A percentile compares a stretch with the other conserved stretches of the same genome.
Conservation (phyloP, 37 sponge, comb jelly and placozoan species). For the Eunapius fragilis region DNA sequence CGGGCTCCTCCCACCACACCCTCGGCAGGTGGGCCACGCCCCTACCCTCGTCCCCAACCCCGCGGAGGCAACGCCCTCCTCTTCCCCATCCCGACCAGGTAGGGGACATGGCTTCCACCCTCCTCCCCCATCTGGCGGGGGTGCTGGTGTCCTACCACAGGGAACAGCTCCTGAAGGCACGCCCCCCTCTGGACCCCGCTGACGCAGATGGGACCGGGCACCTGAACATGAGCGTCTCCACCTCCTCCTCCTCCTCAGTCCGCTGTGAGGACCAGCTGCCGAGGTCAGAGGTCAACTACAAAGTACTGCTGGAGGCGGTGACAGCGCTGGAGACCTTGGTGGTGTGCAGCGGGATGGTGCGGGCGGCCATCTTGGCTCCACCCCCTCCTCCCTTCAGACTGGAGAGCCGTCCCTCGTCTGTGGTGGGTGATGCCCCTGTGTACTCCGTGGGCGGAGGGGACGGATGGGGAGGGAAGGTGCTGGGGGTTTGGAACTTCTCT, state of each 20-base stretch:
- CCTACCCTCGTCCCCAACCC: neutral
- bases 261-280: neutral
- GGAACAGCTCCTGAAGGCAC: slow-evolving; percentile 25
- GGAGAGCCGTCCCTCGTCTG: slow-evolving; percentile 32
- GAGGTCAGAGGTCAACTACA: slow-evolving; percentile 14
- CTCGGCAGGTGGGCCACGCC: too few relatives aligned
- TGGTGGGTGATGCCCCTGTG: slow-evolving; percentile 1
- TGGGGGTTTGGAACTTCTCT: neutral
- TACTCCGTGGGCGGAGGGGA: too few relatives aligned
- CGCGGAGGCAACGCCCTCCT: neutral
- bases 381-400: slow-evolving; percentile 29
- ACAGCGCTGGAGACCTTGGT: slow-evolving; percentile 22
- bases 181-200: neutral
- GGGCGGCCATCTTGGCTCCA: slow-evolving; percentile 19
- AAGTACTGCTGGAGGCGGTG: slow-evolving; percentile 13
- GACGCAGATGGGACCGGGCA: slow-evolving; percentile 12
- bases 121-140: slow-evolving; percentile 16
- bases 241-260: neutral
- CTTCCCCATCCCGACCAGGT: neutral
- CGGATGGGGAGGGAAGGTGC: neutral
- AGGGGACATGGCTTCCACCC: neutral
- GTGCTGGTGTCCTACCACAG: slow-evolving; percentile 18
- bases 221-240: slow-evolving; percentile 2
- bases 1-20: neutral
- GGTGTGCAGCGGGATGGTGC: slow-evolving; percentile 3